Evolutionary conservation across 2,113 vertebrate genomes (phyloP).

Genomic region (Cisticola juncidis): DNA sequence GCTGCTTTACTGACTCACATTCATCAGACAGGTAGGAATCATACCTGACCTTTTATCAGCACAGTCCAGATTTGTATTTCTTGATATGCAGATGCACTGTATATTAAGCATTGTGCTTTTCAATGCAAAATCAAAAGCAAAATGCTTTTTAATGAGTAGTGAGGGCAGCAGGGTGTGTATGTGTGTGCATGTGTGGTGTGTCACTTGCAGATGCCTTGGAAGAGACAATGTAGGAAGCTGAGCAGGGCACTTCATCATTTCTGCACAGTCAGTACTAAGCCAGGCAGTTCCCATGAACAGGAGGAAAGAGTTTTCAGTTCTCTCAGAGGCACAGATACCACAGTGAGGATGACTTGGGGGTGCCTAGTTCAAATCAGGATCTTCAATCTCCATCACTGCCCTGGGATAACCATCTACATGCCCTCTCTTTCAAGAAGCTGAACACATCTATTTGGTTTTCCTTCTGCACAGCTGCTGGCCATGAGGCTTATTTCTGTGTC

Average conservation of each 20-base stretch:
- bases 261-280: neutral
- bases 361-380: neutral
- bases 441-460: neutral
- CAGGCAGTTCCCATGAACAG: neutral
- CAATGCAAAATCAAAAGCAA: neutral
- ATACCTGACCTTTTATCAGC: neutral
- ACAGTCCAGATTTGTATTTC: neutral
- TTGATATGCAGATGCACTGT: neutral
- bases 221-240: neutral
- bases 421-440: neutral
- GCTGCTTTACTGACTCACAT: neutral
- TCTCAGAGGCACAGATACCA: neutral
- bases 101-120: neutral
- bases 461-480: neutral
- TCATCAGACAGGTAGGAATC: neutral
- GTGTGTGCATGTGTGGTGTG: neutral
- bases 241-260: neutral
- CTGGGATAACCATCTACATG: neutral
- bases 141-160: neutral
- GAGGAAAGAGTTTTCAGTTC: neutral
- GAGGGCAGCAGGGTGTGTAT: fast-evolving
- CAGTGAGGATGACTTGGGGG: neutral
- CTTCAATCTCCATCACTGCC: neutral
- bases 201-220: neutral
- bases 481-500: neutral